Evolutionary conservation across 1,140 invertebrate genomes (phyloP).

Genomic region (Proctacanthus coquilletti): DNA sequence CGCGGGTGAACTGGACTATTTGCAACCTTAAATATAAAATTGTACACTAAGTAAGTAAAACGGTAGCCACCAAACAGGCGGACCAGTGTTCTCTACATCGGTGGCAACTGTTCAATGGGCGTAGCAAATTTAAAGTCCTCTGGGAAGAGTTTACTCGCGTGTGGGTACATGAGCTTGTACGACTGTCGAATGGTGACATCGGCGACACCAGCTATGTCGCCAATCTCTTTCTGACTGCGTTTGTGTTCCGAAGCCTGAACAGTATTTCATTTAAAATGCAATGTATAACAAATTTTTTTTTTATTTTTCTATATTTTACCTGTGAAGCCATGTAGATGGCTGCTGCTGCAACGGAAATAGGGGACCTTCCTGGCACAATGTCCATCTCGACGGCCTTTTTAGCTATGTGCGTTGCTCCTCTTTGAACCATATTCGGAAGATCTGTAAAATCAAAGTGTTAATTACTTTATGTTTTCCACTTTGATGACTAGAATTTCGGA

Average conservation of each 20-base stretch:
- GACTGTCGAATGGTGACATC: constrained; percentile 97
- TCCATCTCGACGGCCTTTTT: constrained; percentile 92
- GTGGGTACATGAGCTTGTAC: constrained; percentile 95
- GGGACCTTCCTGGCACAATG: constrained; percentile 95
- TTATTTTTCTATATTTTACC: constrained; percentile 32
- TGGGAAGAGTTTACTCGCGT: constrained; percentile 82
- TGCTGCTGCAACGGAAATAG: constrained; percentile 96
- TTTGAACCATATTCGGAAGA: constrained; percentile 82
- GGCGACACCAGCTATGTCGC: constrained; percentile 95
- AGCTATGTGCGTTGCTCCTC: constrained; percentile 92
- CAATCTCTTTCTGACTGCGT: constrained; percentile 93
- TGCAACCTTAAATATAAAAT: too few species aligned
- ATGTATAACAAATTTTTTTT: neutral
- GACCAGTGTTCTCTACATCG: too few species aligned
- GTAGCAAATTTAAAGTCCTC: constrained; percentile 92
- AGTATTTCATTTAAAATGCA: constrained; percentile 18
- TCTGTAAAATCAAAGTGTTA: constrained; percentile 19
- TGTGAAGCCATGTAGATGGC: constrained; percentile 99
- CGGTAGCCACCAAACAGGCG: too few species aligned
- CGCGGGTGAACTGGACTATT: too few species aligned
- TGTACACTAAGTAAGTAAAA: too few species aligned
- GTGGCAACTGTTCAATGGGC: constrained; percentile 85
- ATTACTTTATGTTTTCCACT: too few species aligned
- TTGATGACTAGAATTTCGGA: too few species aligned
- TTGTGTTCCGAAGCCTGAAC: constrained; percentile 90